Evolutionary conservation across 2,888 invertebrate genomes (phyloP).

Genomic region (Congeria kusceri): DNA sequence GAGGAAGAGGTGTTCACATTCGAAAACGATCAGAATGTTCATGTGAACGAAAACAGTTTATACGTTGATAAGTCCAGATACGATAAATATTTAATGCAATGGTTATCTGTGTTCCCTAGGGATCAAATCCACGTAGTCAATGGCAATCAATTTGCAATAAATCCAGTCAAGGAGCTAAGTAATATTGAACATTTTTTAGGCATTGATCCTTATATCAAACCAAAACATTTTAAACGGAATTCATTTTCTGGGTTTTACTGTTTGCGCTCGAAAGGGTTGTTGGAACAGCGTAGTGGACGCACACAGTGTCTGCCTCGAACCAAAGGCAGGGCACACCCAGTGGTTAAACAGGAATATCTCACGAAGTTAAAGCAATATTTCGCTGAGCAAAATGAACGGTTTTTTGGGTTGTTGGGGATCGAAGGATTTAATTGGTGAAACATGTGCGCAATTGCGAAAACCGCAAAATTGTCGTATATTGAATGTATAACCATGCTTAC

Average conservation of each 20-base stretch:
- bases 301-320: constrained; percentile 14
- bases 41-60: constrained; percentile 6
- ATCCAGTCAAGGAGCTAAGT: constrained; percentile 5
- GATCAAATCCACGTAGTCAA: constrained; percentile 22
- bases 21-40: background rate
- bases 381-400: constrained; percentile 6
- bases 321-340: constrained; percentile 28
- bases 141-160: constrained; percentile 5
- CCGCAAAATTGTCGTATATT: too few species aligned
- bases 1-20: constrained; percentile 17
- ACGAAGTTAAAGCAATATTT: constrained; percentile 15
- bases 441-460: too few species aligned
- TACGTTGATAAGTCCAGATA: constrained; percentile 31
- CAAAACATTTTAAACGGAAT: constrained; percentile 5
- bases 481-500: too few species aligned
- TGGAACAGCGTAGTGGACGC: background rate
- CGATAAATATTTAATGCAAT: constrained; percentile 3
- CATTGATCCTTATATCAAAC: background rate
- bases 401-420: constrained; percentile 2
- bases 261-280: background rate
- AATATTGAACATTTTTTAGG: constrained; percentile 23
- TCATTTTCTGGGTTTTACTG: constrained; percentile 22
- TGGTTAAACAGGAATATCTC: background rate
- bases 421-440: too few species aligned
- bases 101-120: constrained; percentile 20